These are phyloP conservation scores for Yponomeuta cagnagella DNA, from an alignment of 2,888 invertebrate genomes.

Conservation along the genomic window DNA sequence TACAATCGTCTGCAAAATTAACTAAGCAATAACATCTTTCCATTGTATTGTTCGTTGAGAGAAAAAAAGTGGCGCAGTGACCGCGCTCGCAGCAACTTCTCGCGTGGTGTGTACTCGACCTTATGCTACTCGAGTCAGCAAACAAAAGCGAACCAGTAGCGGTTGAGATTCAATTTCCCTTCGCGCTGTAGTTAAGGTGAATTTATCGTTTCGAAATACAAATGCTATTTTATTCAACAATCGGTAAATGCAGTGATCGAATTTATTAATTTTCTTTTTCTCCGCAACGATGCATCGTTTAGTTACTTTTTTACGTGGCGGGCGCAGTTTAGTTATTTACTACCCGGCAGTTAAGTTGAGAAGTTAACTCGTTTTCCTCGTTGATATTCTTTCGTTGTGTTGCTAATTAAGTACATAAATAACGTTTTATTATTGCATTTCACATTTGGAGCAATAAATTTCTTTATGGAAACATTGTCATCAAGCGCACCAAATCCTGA, in stretches of 20 bases:
- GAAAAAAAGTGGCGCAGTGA: neutral
- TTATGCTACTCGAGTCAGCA: neutral
- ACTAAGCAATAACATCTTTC: too few relatives aligned
- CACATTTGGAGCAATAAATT: too few relatives aligned
- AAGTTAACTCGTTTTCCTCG: neutral
- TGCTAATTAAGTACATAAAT: too few relatives aligned
- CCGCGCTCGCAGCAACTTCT: neutral
- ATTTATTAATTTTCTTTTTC: neutral
- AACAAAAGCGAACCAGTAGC: conserved; percentile 9
- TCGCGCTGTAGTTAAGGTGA: conserved; percentile 12
- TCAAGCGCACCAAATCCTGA: too few relatives aligned
- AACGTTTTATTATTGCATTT: too few relatives aligned
- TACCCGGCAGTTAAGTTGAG: neutral
- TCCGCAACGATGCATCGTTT: neutral
- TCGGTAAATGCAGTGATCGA: neutral
- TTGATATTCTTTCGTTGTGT: neutral
- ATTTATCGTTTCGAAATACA: conserved; percentile 1
- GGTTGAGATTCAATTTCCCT: conserved; percentile 22
- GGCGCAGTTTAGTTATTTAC: neutral
- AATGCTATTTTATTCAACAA: neutral
- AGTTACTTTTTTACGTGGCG: neutral
- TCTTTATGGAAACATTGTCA: too few relatives aligned
- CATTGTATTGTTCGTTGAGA: too few relatives aligned
- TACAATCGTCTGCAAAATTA: too few relatives aligned
- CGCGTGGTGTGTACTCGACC: neutral